These are phyloP conservation scores for Enoplosus armatus DNA, from an alignment of 2,797 vertebrate species.

Conservation along the genomic window DNA sequence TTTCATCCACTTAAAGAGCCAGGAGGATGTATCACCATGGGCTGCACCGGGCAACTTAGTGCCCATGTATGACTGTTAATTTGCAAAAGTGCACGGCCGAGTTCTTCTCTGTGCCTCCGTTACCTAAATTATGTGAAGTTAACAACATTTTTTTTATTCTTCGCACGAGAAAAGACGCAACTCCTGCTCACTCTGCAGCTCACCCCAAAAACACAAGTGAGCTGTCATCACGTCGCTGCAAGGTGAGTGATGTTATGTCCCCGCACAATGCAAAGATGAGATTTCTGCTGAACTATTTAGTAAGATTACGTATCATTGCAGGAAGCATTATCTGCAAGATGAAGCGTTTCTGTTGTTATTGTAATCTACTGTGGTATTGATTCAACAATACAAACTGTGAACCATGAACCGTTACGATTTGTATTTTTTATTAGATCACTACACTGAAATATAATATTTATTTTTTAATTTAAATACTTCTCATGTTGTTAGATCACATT, in stretches of 20 bases:
- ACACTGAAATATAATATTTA: neutral
- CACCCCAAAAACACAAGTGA: slow-evolving; percentile 50
- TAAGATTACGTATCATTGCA: neutral
- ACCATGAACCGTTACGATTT: too few relatives aligned
- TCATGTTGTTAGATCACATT: neutral
- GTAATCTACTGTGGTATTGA: neutral
- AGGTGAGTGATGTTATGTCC: slow-evolving; percentile 69
- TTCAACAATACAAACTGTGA: neutral
- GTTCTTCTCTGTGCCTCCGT: slow-evolving; percentile 4
- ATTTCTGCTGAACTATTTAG: neutral
- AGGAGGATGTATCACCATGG: slow-evolving; percentile 45
- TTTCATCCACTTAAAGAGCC: slow-evolving; percentile 73
- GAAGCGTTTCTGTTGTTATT: neutral
- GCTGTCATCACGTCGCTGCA: slow-evolving; percentile 60
- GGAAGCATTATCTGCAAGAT: neutral
- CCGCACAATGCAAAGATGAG: slow-evolving; percentile 13
- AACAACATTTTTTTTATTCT: neutral
- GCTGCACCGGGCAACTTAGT: slow-evolving; percentile 52
- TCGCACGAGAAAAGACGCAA: slow-evolving; percentile 15
- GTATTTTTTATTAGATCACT: neutral
- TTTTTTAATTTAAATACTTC: too few relatives aligned
- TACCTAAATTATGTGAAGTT: slow-evolving; percentile 48
- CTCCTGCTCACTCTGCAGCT: slow-evolving; percentile 35
- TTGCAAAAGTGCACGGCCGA: slow-evolving; percentile 50
- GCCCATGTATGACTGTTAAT: slow-evolving; percentile 46